Evolutionary conservation across 2,113 vertebrate genomes (phyloP).

Genomic region (Grallaria varia): DNA sequence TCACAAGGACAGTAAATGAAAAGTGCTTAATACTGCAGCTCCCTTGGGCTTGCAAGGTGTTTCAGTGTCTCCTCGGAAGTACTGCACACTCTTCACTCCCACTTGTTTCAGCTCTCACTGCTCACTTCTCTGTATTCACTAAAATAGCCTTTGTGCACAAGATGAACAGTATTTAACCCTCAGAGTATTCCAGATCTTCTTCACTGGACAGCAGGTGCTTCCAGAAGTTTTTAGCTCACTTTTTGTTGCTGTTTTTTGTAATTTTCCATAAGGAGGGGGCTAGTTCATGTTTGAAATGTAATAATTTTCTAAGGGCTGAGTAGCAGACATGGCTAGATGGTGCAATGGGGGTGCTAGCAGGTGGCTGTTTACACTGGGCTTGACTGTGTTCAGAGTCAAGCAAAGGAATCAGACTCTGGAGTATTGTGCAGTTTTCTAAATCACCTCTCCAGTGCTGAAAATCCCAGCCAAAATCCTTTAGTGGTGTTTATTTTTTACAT

Average conservation of each 20-base stretch:
- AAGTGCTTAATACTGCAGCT: background rate
- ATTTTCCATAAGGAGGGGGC: background rate
- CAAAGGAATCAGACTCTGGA: background rate
- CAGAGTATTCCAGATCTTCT: slow-evolving; percentile 1
- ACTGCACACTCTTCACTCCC: background rate
- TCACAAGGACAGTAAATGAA: background rate
- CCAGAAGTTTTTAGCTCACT: background rate
- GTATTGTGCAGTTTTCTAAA: background rate
- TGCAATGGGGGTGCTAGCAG: background rate
- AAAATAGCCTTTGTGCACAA: background rate
- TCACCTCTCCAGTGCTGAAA: background rate
- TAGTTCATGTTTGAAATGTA: background rate
- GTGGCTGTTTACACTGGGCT: background rate
- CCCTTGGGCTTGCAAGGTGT: background rate
- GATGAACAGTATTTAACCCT: background rate
- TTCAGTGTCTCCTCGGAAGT: background rate
- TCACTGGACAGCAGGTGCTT: background rate
- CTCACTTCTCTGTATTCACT: background rate
- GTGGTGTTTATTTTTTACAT: background rate
- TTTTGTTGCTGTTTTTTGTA: background rate
- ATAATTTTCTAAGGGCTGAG: background rate
- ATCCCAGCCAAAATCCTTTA: background rate
- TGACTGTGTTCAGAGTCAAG: background rate
- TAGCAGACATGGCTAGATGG: background rate
- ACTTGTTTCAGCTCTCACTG: background rate